Evolutionary conservation across 2,797 vertebrate species (phyloP).

Genomic region (Hoplostethus mediterraneus): DNA sequence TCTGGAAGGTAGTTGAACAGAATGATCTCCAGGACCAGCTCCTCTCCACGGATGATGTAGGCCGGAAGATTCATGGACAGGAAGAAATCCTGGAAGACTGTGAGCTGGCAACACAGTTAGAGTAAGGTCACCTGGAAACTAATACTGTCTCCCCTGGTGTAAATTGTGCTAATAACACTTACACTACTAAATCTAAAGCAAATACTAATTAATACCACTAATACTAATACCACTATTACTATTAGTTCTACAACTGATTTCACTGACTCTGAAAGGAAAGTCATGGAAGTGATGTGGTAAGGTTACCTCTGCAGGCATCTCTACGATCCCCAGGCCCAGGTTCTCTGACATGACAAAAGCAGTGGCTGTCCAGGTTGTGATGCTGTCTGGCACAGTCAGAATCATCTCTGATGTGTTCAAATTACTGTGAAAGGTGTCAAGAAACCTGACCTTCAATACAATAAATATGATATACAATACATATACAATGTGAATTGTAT

Average conservation of each 20-base stretch:
- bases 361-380: slow-evolving; percentile 91
- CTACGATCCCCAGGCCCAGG: slow-evolving; percentile 86
- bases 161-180: not conserved
- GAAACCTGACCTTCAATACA: no score
- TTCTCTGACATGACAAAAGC: slow-evolving; percentile 91
- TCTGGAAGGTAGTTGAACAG: slow-evolving; percentile 91
- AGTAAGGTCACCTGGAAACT: slow-evolving; percentile 21
- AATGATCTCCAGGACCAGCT: slow-evolving; percentile 90
- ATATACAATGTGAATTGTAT: no score
- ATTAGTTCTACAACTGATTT: no score
- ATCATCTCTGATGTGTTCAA: slow-evolving; percentile 66
- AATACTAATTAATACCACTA: not conserved
- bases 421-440: slow-evolving; percentile 67
- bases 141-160: not conserved
- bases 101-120: slow-evolving; percentile 80
- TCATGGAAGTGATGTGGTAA: no score
- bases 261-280: no score
- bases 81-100: slow-evolving; percentile 91
- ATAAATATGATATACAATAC: no score
- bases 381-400: slow-evolving; percentile 88
- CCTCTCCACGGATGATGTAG: slow-evolving; percentile 90
- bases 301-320: slow-evolving; percentile 84
- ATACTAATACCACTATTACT: no score
- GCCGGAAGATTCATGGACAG: slow-evolving; percentile 89
- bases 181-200: not conserved